phyloP scores from a whole-genome alignment of 2,113 vertebrate species.

The Chroicocephalus ridibundus region DNA sequence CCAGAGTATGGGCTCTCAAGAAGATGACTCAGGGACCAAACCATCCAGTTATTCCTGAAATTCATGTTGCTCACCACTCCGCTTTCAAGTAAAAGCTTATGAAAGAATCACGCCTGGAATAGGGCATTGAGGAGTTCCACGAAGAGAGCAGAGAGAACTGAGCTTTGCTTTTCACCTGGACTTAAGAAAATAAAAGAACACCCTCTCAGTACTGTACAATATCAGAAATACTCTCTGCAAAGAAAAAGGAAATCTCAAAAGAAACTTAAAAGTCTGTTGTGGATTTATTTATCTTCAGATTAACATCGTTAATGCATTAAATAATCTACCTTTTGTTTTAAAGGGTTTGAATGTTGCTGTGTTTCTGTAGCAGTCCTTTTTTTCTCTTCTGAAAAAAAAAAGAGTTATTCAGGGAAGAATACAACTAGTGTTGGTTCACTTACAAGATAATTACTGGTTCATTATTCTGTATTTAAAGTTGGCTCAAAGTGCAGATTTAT shows the following conservation, averaged over 20 bases:
- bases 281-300: conserved; percentile 83
- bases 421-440: conserved; percentile 17
- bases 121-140: conserved; percentile 47
- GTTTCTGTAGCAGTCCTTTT: conserved; percentile 67
- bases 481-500: conserved; percentile 32
- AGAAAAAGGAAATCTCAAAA: conserved; percentile 73
- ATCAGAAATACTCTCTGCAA: conserved; percentile 75
- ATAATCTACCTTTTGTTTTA: conserved; percentile 81
- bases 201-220: conserved; percentile 75
- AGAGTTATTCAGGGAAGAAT: conserved; percentile 55
- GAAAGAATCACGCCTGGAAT: conserved; percentile 60
- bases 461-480: conserved; percentile 45
- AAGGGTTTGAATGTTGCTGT: conserved; percentile 72
- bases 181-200: conserved; percentile 69
- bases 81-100: conserved; percentile 62
- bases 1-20: conserved; percentile 98
- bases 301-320: conserved; percentile 79
- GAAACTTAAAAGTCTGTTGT: conserved; percentile 78
- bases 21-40: conserved; percentile 99
- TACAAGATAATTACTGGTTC: conserved; percentile 15
- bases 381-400: not conserved
- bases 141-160: conserved; percentile 67
- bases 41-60: conserved; percentile 98
- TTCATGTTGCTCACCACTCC: conserved; percentile 54
- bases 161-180: conserved; percentile 71